phyloP scores from a whole-genome alignment of 2,113 vertebrate species.

The Scytalopus superciliaris region DNA sequence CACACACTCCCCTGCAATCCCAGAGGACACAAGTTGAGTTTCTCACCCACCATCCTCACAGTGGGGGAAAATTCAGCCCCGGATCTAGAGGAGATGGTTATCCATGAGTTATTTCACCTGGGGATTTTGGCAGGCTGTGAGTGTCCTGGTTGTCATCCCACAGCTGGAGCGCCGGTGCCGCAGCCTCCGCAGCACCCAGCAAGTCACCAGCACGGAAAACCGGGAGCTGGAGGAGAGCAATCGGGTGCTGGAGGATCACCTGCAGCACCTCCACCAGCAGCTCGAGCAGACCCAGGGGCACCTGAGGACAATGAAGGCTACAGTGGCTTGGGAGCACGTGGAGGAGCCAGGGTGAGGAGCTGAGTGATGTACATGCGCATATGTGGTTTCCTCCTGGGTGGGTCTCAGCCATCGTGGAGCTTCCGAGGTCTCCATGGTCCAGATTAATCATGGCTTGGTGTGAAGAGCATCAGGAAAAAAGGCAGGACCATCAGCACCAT shows the following conservation, averaged over 20 bases:
- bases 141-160: background rate
- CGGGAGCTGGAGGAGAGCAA: constrained; percentile 60
- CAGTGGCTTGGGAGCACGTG: background rate
- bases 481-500: fast-evolving
- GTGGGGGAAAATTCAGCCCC: background rate
- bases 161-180: constrained; percentile 73
- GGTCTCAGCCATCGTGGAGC: fast-evolving
- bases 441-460: fast-evolving
- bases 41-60: background rate
- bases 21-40: background rate
- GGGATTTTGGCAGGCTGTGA: background rate
- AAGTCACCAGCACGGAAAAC: constrained; percentile 38
- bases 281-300: constrained; percentile 61
- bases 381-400: fast-evolving
- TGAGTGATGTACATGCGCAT: background rate
- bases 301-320: background rate
- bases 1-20: background rate
- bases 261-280: constrained; percentile 66
- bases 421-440: background rate
- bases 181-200: constrained; percentile 47
- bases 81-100: background rate
- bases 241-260: constrained; percentile 36
- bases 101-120: fast-evolving
- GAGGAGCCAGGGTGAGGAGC: constrained; percentile 39
- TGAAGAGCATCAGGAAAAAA: background rate